Base-by-base conservation (phyloP, 2,797 vertebrate genomes). In the Mormyrus proboscirostris region DNA sequence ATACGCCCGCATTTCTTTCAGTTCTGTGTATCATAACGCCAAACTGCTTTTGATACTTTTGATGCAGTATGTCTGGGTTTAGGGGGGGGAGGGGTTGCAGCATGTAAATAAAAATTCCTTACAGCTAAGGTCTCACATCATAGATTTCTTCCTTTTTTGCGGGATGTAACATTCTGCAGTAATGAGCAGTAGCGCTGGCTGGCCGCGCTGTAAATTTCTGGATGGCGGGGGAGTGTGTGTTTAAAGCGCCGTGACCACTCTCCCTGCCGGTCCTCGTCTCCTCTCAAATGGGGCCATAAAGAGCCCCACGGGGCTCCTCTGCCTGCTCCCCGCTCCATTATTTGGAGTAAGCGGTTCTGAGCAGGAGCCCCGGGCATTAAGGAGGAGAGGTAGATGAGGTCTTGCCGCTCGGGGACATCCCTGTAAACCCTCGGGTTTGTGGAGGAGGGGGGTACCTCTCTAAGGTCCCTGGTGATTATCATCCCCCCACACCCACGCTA, bases 211-310 rank as follows among this genome's bases (percentile, higher is more conserved):
- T 38, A 41, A 38, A 76, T 76, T 41, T 76, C 69, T 14, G 29
- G 69, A 41, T 76, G 38, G 29, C 5, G 33, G 38, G 69, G 69
- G 69, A 38, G 69, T 76, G 14, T 76, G 38, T 76, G 69, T 76
- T 76, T 76, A 76, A 76, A 76, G 69, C 69, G 38, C 69, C 69
- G 69, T 76, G 69, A 76, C 69, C 33, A 5, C 38, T 76, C 33
- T 76, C 33, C 38, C 82, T 4, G 41, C 14, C 33, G 41, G 44
- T 14, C 82, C 82, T 50, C 47, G 82, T 50, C 22, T 10, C 41
- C 82, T 50, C 47, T 84, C 41, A 84, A 84, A 84, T 50, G 82
- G 82, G 82, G 82, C 82, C 82, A 84, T 84, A 49, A 50, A 50
- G 82, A 25, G 82, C 82, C 47, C n/a, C n/a, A 3, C 5, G 82